phyloP scores from a whole-genome alignment of 2,113 vertebrate species.

The Etia nguti region DNA sequence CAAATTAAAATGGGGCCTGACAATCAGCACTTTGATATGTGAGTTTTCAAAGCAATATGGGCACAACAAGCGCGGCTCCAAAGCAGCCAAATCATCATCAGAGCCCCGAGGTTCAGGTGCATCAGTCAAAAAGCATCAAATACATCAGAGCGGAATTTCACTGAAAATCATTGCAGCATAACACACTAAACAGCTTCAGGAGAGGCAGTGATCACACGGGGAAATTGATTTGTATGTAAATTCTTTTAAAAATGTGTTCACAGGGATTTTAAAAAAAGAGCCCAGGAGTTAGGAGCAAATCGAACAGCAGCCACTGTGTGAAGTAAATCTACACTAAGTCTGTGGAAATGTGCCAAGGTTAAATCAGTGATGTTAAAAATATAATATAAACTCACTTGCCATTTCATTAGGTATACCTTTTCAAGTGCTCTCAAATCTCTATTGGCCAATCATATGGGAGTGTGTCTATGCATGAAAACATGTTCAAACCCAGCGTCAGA shows the following conservation, averaged over 20 bases:
- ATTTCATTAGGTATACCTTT: not conserved
- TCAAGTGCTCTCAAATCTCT: not conserved
- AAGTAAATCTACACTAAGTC: not conserved
- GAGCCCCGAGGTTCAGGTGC: not conserved
- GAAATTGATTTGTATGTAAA: not conserved
- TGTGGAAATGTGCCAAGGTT: not conserved
- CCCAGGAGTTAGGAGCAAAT: not conserved
- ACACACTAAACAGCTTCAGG: not conserved
- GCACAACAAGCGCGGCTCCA: not conserved
- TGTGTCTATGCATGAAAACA: not conserved
- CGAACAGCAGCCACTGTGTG: not conserved
- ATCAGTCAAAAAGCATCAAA: not conserved
- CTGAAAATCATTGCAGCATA: not conserved
- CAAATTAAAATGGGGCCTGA: not conserved
- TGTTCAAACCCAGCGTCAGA: not conserved
- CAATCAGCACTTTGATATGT: slow-evolving; percentile 15
- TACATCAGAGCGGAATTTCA: not conserved
- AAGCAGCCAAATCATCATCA: not conserved
- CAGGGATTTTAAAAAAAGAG: not conserved
- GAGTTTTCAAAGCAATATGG: not conserved
- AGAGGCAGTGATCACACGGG: not conserved
- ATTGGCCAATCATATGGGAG: not conserved
- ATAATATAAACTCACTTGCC: not conserved
- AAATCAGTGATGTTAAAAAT: not conserved
- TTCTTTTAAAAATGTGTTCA: not conserved